phyloP scores from a whole-genome alignment of 2,797 vertebrate genomes.

The Rhynchotus rufescens region DNA sequence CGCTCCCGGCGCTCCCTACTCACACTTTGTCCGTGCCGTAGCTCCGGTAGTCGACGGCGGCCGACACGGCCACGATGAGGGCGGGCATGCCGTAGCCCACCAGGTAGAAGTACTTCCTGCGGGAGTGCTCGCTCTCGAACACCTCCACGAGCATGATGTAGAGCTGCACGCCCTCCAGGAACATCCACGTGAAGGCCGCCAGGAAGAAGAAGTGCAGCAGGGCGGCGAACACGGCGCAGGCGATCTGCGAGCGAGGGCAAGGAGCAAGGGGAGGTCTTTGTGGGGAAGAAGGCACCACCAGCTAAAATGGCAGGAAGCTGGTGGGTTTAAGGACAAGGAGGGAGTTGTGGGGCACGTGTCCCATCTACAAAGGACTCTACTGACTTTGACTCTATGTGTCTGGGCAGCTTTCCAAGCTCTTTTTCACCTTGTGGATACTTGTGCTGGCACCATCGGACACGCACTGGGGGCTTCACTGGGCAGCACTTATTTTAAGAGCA shows the following conservation, averaged over 20 bases:
- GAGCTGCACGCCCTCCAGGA: slow-evolving; percentile 96
- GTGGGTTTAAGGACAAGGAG: neutral
- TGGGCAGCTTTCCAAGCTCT: neutral
- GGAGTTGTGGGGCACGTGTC: neutral
- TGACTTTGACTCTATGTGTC: neutral
- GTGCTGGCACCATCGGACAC: neutral
- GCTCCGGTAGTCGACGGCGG: slow-evolving; percentile 95
- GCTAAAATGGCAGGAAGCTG: neutral
- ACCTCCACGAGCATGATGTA: slow-evolving; percentile 99
- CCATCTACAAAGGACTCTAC: neutral
- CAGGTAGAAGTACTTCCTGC: slow-evolving; percentile 94
- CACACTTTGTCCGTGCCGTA: slow-evolving; percentile 97
- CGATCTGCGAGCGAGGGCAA: slow-evolving; percentile 82
- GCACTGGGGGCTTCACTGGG: neutral
- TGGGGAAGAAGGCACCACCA: neutral
- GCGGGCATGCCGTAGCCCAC: slow-evolving; percentile 95
- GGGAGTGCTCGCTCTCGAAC: slow-evolving; percentile 95
- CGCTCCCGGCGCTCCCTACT: slow-evolving; percentile 72
- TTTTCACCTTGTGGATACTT: neutral
- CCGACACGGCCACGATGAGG: slow-evolving; percentile 93
- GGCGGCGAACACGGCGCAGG: slow-evolving; percentile 94
- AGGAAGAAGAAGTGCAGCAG: slow-evolving; percentile 99
- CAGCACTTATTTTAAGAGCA: neutral
- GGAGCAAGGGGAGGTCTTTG: slow-evolving; percentile 12
- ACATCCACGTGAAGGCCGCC: slow-evolving; percentile 99